Base-by-base conservation (phyloP, 2,113 vertebrate genomes). In the Coryphaenoides rupestris region DNA sequence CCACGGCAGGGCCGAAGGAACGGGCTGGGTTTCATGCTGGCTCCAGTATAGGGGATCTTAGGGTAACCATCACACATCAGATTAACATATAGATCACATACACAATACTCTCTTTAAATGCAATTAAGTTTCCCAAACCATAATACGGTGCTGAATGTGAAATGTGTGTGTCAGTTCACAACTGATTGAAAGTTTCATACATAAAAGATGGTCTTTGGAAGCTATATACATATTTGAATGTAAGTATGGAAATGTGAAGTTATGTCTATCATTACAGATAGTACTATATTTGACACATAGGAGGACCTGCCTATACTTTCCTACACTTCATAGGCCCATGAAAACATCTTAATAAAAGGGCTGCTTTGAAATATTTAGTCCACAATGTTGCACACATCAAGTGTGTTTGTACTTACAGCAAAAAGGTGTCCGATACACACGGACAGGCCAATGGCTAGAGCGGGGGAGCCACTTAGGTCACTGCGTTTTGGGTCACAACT, bases 371-470 rank as follows among this genome's bases (percentile, higher is more conserved):
- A 22, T n/a, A n/a, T n/a, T n/a, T n/a, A n/a, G n/a, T n/a, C n/a
- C 13, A 56, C 13, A 23, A 13, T 19, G 21, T 6, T 23, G 13
- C 13, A 13, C 1, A 7, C 52, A 23, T 21, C 21, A 56, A 22
- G 19, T 22, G n/a, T 55, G 54, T 46, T n/a, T 19, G 55, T 26
- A 93, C 95, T 94, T 90, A 95, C 94, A 61, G 93, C 94, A 88
- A 96, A 96, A 77, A 96, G 87, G 79, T 96, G 94, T 78, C 94
- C 93, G 74, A 94, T 92, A 65, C 91, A 91, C 66, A 96, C 95
- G 19, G 95, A 93, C 65, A 96, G 84, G 84, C 94, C 94, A 74
- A 95, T 94, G 54, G 94, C 93, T 86, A 96, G 78, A 53, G 92
- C 91, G 62, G 93, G 85, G 23, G 94, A 94, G 63, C 94, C 93